These are phyloP conservation scores for Conopomorpha cramerella DNA, from an alignment of 1,140 invertebrate species.

Conservation along the genomic window DNA sequence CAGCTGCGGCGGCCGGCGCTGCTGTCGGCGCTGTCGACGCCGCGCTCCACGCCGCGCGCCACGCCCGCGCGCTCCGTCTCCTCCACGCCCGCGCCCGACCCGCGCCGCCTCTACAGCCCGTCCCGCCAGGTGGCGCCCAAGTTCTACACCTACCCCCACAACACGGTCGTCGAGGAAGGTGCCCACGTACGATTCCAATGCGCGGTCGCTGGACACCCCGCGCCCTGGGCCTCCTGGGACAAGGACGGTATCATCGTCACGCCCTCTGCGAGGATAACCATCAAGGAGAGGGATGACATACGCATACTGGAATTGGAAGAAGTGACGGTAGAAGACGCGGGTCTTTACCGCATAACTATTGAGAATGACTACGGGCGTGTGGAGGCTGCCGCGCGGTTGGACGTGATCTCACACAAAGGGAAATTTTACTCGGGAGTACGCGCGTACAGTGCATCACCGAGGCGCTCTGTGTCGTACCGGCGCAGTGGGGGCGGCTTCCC, in stretches of 20 bases:
- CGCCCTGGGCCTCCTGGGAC: conserved; percentile 80
- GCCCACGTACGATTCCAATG: conserved; percentile 70
- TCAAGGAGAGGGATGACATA: conserved; percentile 81
- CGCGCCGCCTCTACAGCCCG: conserved; percentile 17
- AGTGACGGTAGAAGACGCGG: conserved; percentile 77
- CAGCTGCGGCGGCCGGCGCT: conserved; percentile 68
- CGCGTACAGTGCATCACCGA: no score
- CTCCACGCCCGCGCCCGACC: conserved; percentile 65
- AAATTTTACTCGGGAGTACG: conserved; percentile 38
- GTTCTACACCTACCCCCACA: background rate
- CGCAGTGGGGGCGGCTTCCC: no score
- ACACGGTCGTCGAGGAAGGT: background rate
- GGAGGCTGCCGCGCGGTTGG: conserved; percentile 78
- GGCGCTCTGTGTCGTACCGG: no score
- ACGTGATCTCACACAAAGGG: conserved; percentile 67
- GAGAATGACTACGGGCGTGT: conserved; percentile 83
- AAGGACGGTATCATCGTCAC: conserved; percentile 73
- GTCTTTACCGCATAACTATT: conserved; percentile 77
- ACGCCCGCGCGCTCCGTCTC: conserved; percentile 73
- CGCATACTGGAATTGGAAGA: conserved; percentile 77
- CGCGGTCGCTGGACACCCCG: conserved; percentile 75
- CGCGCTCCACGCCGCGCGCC: conserved; percentile 71
- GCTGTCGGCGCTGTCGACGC: conserved; percentile 71
- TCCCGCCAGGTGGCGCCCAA: background rate
- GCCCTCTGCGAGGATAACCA: conserved; percentile 66